Evolutionary conservation across 2,888 invertebrate genomes (phyloP), one percentile per base, ranked within the genome.

Genomic region (Latrodectus elegans): DNA sequence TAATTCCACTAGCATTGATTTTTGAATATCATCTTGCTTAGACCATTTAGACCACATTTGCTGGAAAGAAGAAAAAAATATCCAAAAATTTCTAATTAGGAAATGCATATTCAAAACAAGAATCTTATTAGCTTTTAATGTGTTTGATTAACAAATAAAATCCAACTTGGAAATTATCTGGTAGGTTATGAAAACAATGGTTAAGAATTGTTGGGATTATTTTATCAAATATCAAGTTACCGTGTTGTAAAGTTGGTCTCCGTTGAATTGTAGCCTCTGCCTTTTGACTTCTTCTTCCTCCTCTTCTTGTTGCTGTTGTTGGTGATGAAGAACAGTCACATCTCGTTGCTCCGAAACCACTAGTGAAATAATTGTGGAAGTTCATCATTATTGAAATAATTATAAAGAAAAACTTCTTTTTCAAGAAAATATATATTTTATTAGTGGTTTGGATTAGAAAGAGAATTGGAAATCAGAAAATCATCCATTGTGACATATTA

Each of bases 221-320:
- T 60, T 60, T n/a, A 11, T 10, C 10, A 51, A 15, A 14, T 6
- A 11, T 15, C 51, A 55, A 84, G 88, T 55, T 84, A 90, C 90
- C 70, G 90, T 89, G 64, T 82, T 79, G 65, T 90, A 97, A 91
- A 97, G 94, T 92, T 96, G 97, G 92, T 97, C 97, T 76, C 96
- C 96, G 91, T 96, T 96, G 92, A 97, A 97, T 91, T 96, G 96
- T 92, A 95, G 95, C 93, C 97, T 95, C 92, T 97, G 97, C 92
- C 97, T 94, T 92, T 97, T 97, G 80, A 96, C 94, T 91, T 97
- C 97, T 91, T 97, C 97, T 91, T 97, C 97, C 4, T 86, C 81
- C 2, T 84, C 84, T 6, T 86, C 81, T 17, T 84, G 70, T 8
- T 78, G 64, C 52, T 75, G 64, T 38, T 75, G 80, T 53, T 86